Evolutionary conservation across 2,113 vertebrate species (phyloP).

Genomic region (Microcebus jonahi): DNA sequence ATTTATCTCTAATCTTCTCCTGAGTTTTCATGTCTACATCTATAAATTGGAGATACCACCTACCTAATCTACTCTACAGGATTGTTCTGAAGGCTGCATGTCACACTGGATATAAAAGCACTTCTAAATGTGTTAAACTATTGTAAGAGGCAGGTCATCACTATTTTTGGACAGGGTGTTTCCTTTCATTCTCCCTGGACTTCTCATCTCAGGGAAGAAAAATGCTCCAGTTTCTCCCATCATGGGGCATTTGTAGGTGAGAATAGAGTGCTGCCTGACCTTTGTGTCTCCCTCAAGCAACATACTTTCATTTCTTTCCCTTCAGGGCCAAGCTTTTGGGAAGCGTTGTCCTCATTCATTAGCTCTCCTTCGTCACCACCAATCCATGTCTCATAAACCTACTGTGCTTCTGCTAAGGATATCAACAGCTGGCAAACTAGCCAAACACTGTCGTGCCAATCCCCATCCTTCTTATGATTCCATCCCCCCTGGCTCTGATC

Average conservation of each 20-base stretch:
- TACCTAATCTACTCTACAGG: background rate
- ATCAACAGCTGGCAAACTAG: background rate
- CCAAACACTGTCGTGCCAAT: background rate
- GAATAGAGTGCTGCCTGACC: background rate
- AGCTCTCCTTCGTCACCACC: background rate
- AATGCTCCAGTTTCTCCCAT: background rate
- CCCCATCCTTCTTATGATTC: background rate
- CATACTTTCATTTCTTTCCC: background rate
- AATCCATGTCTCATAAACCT: background rate
- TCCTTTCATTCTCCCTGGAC: background rate
- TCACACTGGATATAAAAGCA: background rate
- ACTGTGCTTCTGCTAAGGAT: background rate
- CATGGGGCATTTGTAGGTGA: fast-evolving
- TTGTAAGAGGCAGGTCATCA: background rate
- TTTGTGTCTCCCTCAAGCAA: background rate
- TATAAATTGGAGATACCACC: background rate
- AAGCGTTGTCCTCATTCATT: background rate
- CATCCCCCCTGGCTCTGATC: background rate
- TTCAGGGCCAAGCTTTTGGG: background rate
- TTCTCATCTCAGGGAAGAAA: background rate
- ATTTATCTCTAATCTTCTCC: background rate
- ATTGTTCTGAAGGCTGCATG: background rate
- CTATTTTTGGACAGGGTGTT: background rate
- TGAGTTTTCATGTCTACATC: background rate
- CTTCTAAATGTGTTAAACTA: background rate